Percentiles rank a stretch among this genome's conserved stretches.
phyloP scores from a whole-genome alignment of 2,888 invertebrate species.

The Ectemnius lituratus region DNA sequence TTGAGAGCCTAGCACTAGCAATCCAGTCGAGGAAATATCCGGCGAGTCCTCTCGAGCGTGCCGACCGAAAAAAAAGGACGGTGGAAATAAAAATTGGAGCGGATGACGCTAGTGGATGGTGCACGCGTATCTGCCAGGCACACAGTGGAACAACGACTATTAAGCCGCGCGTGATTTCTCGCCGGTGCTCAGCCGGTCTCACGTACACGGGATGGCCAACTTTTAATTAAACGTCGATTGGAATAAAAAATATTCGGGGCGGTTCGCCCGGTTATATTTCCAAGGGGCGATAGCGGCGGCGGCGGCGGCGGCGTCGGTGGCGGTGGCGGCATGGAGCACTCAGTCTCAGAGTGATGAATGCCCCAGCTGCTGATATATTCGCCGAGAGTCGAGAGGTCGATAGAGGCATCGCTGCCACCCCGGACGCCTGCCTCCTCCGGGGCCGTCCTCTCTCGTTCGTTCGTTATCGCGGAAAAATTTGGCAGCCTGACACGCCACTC shows the following conservation, averaged over 20 bases:
- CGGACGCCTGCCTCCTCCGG: constrained; percentile 19
- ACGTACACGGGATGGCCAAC: constrained; percentile 45
- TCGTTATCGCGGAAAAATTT: constrained; percentile 55
- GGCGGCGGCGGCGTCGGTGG: not conserved
- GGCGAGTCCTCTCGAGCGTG: constrained; percentile 26
- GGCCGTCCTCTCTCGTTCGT: not conserved
- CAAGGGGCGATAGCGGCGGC: constrained; percentile 12
- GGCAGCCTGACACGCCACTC: constrained; percentile 39
- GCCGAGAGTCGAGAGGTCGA: constrained; percentile 37
- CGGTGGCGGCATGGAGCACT: constrained; percentile 9
- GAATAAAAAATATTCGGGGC: constrained; percentile 59
- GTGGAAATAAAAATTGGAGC: constrained; percentile 39
- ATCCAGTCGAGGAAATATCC: constrained; percentile 38
- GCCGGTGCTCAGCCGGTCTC: constrained; percentile 23
- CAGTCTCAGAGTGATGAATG: constrained; percentile 56
- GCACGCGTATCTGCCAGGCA: constrained; percentile 1
- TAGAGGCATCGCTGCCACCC: constrained; percentile 34
- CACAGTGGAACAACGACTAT: not conserved
- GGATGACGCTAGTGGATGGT: constrained; percentile 28
- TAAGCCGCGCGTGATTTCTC: constrained; percentile 33
- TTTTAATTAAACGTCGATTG: constrained; percentile 73
- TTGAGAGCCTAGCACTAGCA: constrained; percentile 7
- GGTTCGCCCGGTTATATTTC: constrained; percentile 57
- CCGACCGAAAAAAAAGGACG: constrained; percentile 11
- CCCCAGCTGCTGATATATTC: constrained; percentile 44